phyloP scores from a whole-genome alignment of 2,113 vertebrate genomes.

The Hymenochirus boettgeri region DNA sequence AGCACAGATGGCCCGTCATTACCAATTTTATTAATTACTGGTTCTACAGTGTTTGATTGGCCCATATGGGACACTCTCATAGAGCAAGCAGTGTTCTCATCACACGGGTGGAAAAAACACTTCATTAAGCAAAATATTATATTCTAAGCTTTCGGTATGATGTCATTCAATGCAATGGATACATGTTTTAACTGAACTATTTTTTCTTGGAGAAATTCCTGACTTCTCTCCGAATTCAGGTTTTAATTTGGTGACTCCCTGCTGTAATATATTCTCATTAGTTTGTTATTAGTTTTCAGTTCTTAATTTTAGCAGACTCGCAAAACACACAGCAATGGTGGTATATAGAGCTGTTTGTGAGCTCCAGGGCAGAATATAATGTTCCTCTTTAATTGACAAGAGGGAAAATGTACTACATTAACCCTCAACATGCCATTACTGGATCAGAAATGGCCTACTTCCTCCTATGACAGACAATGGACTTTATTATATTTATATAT shows the following conservation, averaged over 20 bases:
- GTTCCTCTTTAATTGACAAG: slow-evolving; percentile 21
- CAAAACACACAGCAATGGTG: slow-evolving; percentile 31
- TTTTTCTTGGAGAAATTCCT: slow-evolving; percentile 35
- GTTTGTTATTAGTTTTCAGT: slow-evolving; percentile 27
- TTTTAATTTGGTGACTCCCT: slow-evolving; percentile 33
- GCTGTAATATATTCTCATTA: slow-evolving; percentile 8
- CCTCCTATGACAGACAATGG: no score
- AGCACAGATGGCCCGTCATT: slow-evolving; percentile 49
- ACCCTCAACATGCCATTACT: slow-evolving; percentile 16
- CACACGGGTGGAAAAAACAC: slow-evolving; percentile 27
- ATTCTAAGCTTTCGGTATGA: slow-evolving; percentile 28
- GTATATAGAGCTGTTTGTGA: slow-evolving; percentile 19
- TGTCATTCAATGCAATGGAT: not conserved
- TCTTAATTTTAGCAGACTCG: slow-evolving; percentile 37
- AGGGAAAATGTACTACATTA: slow-evolving; percentile 7
- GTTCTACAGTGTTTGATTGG: slow-evolving; percentile 18
- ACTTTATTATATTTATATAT: no score
- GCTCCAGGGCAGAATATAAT: slow-evolving; percentile 22
- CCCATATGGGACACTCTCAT: slow-evolving; percentile 27
- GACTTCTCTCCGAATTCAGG: slow-evolving; percentile 27
- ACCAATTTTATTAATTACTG: slow-evolving; percentile 51
- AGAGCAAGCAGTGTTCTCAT: not conserved
- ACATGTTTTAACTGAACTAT: slow-evolving; percentile 3
- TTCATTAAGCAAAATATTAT: slow-evolving; percentile 1
- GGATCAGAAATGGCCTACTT: no score